Base-by-base conservation (phyloP, 53 echinoderm and acorn worm species). In the Temnopleurus reevesii region DNA sequence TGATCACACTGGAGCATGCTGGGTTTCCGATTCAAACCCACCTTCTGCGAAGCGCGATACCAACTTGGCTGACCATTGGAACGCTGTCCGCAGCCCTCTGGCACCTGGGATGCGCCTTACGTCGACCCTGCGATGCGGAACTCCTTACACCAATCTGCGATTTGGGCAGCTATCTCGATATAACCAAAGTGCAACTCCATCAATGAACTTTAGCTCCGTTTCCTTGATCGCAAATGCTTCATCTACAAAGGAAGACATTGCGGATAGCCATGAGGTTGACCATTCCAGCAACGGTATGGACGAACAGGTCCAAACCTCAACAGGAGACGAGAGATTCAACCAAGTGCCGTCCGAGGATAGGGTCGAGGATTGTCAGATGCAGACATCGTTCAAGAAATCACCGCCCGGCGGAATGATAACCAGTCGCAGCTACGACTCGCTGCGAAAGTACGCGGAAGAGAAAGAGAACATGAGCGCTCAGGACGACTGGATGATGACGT, bases 101-200 rank as follows among this genome's bases (percentile, higher is more conserved):
- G 12, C 4, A 10, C 13, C 60, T 9, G 45, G 60, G 8, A 61
- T 26, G 18, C 41, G 28, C 46, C 29, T 86, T 41, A 86, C 86
- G n/a, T 86, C 86, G 7, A 86, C 86, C 2, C 59, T 86, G 86
- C 86, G 86, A 28, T 61, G 45, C 30, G 86, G 86, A 23, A 61
- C 86, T 4, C 61, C 63, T 12, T 44, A 15, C 13, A 6, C 34
- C 17, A 56, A 58, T 38, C 29, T 17, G 17, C 28, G 57, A 0
- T 60, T 86, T 15, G 86, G 49, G 36, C 31, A 29, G 29, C 54
- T 56, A 1, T 5, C 33, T n/a, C 25, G 19, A 26, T 41, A 46
- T 24, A 46, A 29, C 45, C 46, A 24, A 21, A 38, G 44, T 43
- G 44, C 45, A 0, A 56, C 38, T 24, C 28, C 83, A 49, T 10